Evolutionary conservation across 2,888 invertebrate genomes (phyloP).

Genomic region (Pollenia labialis): DNA sequence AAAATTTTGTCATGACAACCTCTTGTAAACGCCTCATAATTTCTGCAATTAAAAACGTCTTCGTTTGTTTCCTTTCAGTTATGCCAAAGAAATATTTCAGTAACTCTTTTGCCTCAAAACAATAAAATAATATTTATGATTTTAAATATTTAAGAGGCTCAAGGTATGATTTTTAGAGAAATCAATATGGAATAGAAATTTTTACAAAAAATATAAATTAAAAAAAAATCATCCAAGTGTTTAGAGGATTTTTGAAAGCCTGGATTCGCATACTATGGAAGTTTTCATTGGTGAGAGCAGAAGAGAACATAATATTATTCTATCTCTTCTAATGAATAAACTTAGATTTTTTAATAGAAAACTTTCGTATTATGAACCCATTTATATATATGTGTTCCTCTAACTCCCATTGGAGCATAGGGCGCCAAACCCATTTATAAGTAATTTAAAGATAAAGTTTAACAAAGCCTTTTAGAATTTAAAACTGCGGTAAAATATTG

Average conservation of each 20-base stretch:
- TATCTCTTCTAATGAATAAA: too few species aligned
- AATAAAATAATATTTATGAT: conserved; percentile 13
- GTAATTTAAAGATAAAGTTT: too few species aligned
- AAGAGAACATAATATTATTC: too few species aligned
- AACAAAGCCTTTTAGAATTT: too few species aligned
- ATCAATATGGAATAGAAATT: neutral
- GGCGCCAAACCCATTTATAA: too few species aligned
- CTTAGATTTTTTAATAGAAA: too few species aligned
- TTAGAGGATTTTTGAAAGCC: neutral
- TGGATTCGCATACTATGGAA: too few species aligned
- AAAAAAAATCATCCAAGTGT: conserved; percentile 27
- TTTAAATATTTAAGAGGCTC: neutral
- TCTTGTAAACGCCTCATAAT: conserved; percentile 74
- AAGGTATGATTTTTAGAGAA: neutral
- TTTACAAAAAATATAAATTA: neutral
- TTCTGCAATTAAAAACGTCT: conserved; percentile 60
- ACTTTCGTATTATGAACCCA: too few species aligned
- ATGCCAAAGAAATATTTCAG: neutral
- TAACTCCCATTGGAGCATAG: too few species aligned
- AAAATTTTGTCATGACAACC: conserved; percentile 72
- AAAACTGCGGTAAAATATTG: too few species aligned
- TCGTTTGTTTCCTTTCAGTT: conserved; percentile 3
- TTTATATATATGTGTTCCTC: too few species aligned
- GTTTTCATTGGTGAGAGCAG: too few species aligned
- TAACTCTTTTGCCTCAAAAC: neutral